phyloP scores from a whole-genome alignment of 53 echinoderm and acorn worm species.

The Arbacia lixula region DNA sequence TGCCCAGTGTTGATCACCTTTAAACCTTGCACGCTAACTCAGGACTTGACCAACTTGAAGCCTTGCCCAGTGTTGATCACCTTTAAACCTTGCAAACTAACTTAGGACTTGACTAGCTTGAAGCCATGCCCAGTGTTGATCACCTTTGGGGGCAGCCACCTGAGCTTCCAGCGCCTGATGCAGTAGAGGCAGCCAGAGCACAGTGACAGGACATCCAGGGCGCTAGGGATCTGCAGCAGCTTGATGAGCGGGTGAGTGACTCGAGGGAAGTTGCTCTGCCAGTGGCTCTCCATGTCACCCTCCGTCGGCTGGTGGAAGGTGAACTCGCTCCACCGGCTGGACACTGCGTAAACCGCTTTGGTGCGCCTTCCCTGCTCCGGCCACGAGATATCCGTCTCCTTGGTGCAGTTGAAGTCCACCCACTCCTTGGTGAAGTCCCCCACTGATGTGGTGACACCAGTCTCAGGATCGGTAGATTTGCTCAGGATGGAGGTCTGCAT shows the following conservation, averaged over 20 bases:
- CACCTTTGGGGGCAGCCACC: slow-evolving; percentile 88
- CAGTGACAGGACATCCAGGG: slow-evolving; percentile 66
- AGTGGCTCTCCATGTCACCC: slow-evolving; percentile 85
- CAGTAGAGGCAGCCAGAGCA: slow-evolving; percentile 75
- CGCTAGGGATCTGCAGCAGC: slow-evolving; percentile 72
- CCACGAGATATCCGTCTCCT: slow-evolving; percentile 70
- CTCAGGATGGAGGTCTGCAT: slow-evolving; percentile 78
- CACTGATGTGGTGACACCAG: slow-evolving; percentile 62
- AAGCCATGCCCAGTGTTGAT: slow-evolving; percentile 97
- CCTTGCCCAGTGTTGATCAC: no score
- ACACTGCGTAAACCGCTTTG: slow-evolving; percentile 83
- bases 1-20: no score
- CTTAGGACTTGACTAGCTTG: slow-evolving; percentile 88
- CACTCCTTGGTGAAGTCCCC: slow-evolving; percentile 97
- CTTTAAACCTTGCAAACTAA: neutral
- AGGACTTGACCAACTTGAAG: no score
- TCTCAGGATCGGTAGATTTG: slow-evolving; percentile 89
- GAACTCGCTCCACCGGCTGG: slow-evolving; percentile 85
- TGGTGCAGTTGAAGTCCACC: slow-evolving; percentile 91
- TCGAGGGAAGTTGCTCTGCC: slow-evolving; percentile 91
- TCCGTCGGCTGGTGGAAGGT: slow-evolving; percentile 93
- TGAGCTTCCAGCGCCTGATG: slow-evolving; percentile 87
- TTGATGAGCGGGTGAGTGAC: slow-evolving; percentile 84
- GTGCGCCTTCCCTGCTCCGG: slow-evolving; percentile 80
- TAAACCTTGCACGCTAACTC: no score